Evolutionary conservation across 2,888 invertebrate genomes (phyloP).

Genomic region (Lymantria monacha): DNA sequence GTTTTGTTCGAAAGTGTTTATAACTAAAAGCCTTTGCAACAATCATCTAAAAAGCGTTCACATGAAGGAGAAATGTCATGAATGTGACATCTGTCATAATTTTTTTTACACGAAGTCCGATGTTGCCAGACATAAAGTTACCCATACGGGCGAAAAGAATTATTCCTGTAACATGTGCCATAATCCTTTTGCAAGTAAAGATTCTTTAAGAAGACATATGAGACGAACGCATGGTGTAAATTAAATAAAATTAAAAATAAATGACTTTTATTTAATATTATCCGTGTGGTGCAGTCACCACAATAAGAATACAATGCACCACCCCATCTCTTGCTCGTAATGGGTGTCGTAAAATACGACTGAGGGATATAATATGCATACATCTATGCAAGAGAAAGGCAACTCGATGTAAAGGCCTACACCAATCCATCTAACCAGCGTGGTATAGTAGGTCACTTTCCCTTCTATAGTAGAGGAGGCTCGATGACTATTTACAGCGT

Average conservation of each 20-base stretch:
- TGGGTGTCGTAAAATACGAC: too few species aligned
- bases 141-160: slow-evolving; percentile 63
- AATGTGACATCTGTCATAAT: slow-evolving; percentile 62
- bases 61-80: slow-evolving; percentile 61
- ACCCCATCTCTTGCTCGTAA: too few species aligned
- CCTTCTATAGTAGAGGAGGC: too few species aligned
- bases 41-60: slow-evolving; percentile 68
- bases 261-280: slow-evolving; percentile 1
- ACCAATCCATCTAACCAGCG: too few species aligned
- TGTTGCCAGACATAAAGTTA: slow-evolving; percentile 54
- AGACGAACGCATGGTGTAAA: slow-evolving; percentile 51
- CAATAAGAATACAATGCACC: too few species aligned
- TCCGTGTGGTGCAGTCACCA: too few species aligned
- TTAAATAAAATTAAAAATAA: slow-evolving; percentile 10
- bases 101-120: slow-evolving; percentile 67
- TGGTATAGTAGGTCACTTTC: too few species aligned
- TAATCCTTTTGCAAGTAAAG: slow-evolving; percentile 59
- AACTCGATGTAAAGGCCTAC: too few species aligned
- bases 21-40: slow-evolving; percentile 61
- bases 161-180: slow-evolving; percentile 54
- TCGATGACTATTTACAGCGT: too few species aligned
- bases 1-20: slow-evolving; percentile 57
- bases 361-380: too few species aligned
- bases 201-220: slow-evolving; percentile 62
- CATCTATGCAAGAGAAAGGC: too few species aligned